Percentiles rank a stretch among this genome's conserved stretches.
Evolutionary conservation across 2,888 invertebrate species (phyloP).

Genomic region (Acanthosepion lycidas): DNA sequence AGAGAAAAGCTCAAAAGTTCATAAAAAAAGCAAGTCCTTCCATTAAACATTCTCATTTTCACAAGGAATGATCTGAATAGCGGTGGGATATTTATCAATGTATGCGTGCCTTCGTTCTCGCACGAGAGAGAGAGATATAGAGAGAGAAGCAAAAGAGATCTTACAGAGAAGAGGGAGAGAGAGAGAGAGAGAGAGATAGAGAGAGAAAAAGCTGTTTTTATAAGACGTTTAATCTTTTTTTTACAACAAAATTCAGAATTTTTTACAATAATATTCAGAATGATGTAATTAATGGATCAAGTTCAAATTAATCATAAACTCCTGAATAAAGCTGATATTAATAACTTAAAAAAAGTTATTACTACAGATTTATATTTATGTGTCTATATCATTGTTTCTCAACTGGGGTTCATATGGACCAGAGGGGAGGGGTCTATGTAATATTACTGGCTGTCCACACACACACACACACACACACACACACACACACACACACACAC

Average conservation of each 20-base stretch:
- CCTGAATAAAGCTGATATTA: not conserved
- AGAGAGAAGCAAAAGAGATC: too few species aligned
- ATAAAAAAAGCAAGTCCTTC: not conserved
- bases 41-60: not conserved
- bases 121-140: too few species aligned
- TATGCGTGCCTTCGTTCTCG: too few species aligned
- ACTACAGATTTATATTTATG: too few species aligned
- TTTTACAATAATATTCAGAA: not conserved
- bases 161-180: not conserved
- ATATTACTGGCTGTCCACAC: too few species aligned
- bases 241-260: not conserved
- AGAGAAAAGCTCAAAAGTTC: not conserved
- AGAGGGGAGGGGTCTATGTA: too few species aligned
- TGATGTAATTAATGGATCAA: not conserved
- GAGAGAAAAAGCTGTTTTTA: not conserved
- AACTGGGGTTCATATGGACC: too few species aligned
- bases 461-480: too few species aligned
- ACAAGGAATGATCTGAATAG: not conserved
- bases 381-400: too few species aligned
- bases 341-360: too few species aligned
- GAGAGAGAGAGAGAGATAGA: not conserved
- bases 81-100: too few species aligned
- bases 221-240: not conserved
- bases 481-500: too few species aligned
- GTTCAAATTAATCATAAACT: not conserved